A percentile compares a stretch with the other conserved stretches of the same genome.
phyloP scores from a whole-genome alignment of 2,113 vertebrate species.

The Colinus virginianus region DNA sequence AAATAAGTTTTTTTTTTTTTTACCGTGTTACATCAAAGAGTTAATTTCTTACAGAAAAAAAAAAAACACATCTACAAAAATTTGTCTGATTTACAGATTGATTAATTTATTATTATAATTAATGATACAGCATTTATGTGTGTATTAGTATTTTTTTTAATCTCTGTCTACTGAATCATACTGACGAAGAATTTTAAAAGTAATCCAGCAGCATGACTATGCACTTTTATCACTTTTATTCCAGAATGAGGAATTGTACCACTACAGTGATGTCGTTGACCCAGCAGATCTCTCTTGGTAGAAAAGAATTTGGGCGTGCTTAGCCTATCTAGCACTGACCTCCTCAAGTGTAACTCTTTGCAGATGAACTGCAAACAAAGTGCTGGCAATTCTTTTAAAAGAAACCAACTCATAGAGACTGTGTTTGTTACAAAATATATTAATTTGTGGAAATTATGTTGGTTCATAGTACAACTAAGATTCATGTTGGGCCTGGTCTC shows the following conservation, averaged over 20 bases:
- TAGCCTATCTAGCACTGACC: neutral
- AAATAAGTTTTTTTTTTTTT: neutral
- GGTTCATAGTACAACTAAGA: neutral
- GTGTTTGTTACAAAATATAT: neutral
- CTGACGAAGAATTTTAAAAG: neutral
- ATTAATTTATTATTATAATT: too few species aligned
- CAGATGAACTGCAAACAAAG: neutral
- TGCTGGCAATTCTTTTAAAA: neutral
- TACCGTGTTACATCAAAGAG: neutral
- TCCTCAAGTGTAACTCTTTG: neutral
- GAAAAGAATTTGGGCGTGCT: neutral
- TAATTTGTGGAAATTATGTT: neutral
- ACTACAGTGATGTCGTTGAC: neutral
- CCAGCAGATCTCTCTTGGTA: neutral
- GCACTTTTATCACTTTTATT: neutral
- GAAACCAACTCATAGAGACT: neutral
- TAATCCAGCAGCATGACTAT: neutral
- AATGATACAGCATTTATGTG: accelerated
- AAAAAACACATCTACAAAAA: neutral
- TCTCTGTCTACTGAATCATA: neutral
- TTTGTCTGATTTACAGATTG: accelerated
- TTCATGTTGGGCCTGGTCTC: neutral
- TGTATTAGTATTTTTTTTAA: neutral
- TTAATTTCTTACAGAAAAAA: neutral
- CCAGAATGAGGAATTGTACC: neutral